Evolutionary conservation across 2,797 vertebrate genomes (phyloP), one percentile per base, ranked within the genome.

Genomic region (Cynodonichthys magdalenae): DNA sequence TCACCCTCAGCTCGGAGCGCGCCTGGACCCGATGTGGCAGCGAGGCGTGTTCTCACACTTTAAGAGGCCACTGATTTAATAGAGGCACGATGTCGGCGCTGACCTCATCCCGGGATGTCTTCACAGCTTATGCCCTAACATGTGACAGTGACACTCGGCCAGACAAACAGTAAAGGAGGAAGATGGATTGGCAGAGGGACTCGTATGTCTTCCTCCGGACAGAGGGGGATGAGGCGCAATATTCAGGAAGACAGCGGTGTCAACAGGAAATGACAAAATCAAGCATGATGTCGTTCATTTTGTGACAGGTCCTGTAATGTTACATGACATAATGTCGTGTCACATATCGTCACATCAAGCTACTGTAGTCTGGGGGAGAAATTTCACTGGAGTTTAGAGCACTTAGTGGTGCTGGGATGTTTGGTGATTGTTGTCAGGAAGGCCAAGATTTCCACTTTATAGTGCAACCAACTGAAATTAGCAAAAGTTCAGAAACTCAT

Each of bases 1-100:
- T 82, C 78, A 53, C 59, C 79, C 75, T 69, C 51, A 0, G 64
- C 72, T 62, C 44, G 1, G 46, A 66, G 56, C 29, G 4, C 1
- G 29, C 53, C 18, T 1, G 12, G 61, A 58, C 61, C 66, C 65
- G 1, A n/a, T 2, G 66, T 71, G 79, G 75, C 85, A 78, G 65
- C 5, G 36, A 64, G 59, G 74, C 79, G 65, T 74, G 76, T 78
- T 78, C 74, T 71, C 84, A 51, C 75, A 78, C 74, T 80, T 78
- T 84, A 62, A 75, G 85, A 79, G 84, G 85, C 81, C 82, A 53
- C 88, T 77, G 85, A 86, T 88, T 89, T 92, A 90, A 90, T 89
- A 75, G 87, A 78, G 88, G 83, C 75, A 34, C 75, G 0, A 63
- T 75, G 86, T 86, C 78, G 66, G 67, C 44, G 59, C 75, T 86